A percentile compares a stretch with the other conserved stretches of the same genome.
Conservation (phyloP, 2,797 vertebrate species). For the Heliangelus exortis region DNA sequence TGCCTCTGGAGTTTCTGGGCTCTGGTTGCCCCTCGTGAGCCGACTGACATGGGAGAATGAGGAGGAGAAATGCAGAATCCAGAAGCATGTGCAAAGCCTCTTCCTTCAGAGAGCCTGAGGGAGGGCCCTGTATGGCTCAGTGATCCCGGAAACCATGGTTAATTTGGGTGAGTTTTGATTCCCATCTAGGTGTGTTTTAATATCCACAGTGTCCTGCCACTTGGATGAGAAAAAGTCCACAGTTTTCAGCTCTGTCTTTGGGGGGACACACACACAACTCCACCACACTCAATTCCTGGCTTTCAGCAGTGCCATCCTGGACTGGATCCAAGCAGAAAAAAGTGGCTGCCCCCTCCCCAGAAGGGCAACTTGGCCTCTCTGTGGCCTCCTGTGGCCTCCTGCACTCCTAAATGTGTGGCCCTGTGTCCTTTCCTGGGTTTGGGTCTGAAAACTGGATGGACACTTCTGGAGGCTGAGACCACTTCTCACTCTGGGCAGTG, state of each 20-base stretch:
- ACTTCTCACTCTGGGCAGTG: accelerated
- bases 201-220: background rate
- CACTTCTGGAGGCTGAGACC: background rate
- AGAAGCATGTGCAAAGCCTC: background rate
- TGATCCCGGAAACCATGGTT: accelerated
- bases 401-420: background rate
- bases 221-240: background rate
- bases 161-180: accelerated
- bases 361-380: accelerated
- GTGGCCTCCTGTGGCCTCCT: accelerated
- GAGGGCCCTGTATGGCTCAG: background rate
- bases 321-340: background rate
- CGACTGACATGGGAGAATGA: background rate
- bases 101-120: background rate
- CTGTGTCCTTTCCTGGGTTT: background rate
- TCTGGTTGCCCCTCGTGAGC: background rate
- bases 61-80: conserved; percentile 2
- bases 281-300: accelerated
- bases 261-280: background rate
- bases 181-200: background rate
- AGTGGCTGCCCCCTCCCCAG: background rate
- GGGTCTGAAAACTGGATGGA: background rate
- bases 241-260: background rate
- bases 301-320: background rate
- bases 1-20: background rate